Evolutionary conservation across 2,888 invertebrate genomes (phyloP), one percentile per base, ranked within the genome.

Genomic region (Dromius quadrimaculatus): DNA sequence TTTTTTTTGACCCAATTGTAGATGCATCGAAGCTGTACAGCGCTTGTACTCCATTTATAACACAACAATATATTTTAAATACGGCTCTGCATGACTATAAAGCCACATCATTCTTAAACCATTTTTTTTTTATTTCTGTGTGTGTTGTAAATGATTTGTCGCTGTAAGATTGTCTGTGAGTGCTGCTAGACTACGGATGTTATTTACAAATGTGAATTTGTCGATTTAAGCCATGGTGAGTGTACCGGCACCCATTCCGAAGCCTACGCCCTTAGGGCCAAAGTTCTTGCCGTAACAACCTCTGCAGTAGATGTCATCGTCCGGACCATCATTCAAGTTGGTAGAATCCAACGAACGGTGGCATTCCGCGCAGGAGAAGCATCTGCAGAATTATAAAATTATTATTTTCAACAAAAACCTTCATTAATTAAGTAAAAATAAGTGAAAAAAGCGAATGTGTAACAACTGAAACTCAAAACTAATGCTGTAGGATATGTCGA

Each of bases 271-370:
- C 81, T 91, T 93, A 36, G 94, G 94, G 66, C 95, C 95, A 80
- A 87, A 95, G 83, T 92, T 91, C 79, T 92, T 89, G 76, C 91
- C 92, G 83, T 95, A 95, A 84, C 95, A 95, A 75, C 93, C 89
- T 81, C 92, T 89, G 85, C 96, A 97, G 86, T 95, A 97, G 80
- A 97, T 94, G 81, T 97, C 94, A 66, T 92, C 92, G 81, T 96
- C 93, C 72, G 97, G 96, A 75, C 92, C 96, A 79, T 95, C 96
- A 81, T 93, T 94, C 77, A 94, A 86, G 81, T 92, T 94, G 79
- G 94, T 94, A 76, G 95, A 95, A 84, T 95, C 95, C 84, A 88
- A 80, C 76, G 94, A 94, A 83, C 91, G 91, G 78, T 90, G 90
- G 83, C 95, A 95, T 77, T 92, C 93, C 62, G 88, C 89, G 84